Evolutionary conservation across 2,888 invertebrate species (phyloP), one percentile per base, ranked within the genome.

Genomic region (Hemithea aestivaria): DNA sequence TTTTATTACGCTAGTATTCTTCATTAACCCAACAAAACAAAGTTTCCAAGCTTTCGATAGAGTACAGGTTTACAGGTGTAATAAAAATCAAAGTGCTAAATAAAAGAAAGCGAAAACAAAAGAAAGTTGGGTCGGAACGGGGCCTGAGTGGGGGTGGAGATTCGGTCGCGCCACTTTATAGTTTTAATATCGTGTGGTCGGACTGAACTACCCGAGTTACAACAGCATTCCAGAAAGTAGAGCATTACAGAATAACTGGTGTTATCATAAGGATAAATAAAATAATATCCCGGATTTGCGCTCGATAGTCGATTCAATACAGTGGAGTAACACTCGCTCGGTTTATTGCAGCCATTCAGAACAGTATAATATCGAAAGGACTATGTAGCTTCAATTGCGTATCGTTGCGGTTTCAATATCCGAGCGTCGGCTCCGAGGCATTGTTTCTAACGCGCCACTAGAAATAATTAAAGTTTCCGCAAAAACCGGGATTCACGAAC

Each of bases 151-250:
- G 58, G 62, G 67, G 63, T 48, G 60, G 66, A 56, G 56, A 66
- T 71, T 73, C 70, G 78, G 71, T 73, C 66, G 70, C 62, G 63
- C 74, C 79, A 78, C 72, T 85, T 84, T 83, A 85, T 84, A 80
- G 83, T 85, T 84, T 83, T 84, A 83, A 85, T 84, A 84, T 82
- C 77, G 74, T 66, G 72, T 66, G 72, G 73, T 70, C 62, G 66
- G 70, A 64, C 62, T 67, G 69, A 64, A 74, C 65, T 66, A 59
- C 53, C 48, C 56, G 67, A 79, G 67, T 77, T 80, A 80, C 70
- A 59, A 63, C n/a, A n/a, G n/a, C 16, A 16, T 16, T 16, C n/a
- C n/a, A n/a, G n/a, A n/a, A n/a, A n/a, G n/a, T n/a, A n/a, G n/a
- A n/a, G n/a, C n/a, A n/a, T n/a, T n/a, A n/a, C n/a, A n/a, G n/a